Evolutionary conservation across 92 coral and sea anemone species (phyloP), one percentile per base, ranked within the genome.

Genomic region (Anthopleura xanthogrammica): DNA sequence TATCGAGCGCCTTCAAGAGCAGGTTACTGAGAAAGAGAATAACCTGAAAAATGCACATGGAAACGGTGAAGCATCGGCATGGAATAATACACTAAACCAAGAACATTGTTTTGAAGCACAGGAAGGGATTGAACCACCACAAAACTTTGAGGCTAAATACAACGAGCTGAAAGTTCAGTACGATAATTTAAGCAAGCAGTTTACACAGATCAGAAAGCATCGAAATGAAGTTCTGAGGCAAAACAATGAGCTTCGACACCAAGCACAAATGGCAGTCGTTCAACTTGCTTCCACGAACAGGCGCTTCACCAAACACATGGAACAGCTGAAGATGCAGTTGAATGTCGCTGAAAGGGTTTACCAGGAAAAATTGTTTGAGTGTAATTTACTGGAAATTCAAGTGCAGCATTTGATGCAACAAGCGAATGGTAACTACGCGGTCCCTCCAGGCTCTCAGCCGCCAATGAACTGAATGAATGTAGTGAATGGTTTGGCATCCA

Each of bases 221-320:
- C 93, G 99, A 72, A 96, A 96, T 89, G 96, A 95, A 43, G 89
- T 96, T 6, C 83, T 96, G 48, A 94, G 99, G 0, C 98, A 96
- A 76, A 96, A 96, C 81, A 92, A 93, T 77, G 98, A 95, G 82
- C 88, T 94, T 29, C 91, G 90, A 50, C 95, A 93, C 56, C 99
- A 96, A 43, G 96, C 93, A 82, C 97, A 95, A 70, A 96, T 96
- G 99, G 99, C 99, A 48, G 91, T 92, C 2, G 86, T 93, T 50
- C 99, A 96, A 75, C 89, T 96, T 19, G 98, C 99, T 2, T 87
- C 95, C 85, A 90, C 96, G 14, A 96, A 96, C 91, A 90, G 92
- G 79, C 93, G 97, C 79, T 96, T 96, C 79, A 90, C 91, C 66
- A 91, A 89, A 52, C 99, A 96, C 72, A 95, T 96, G 90, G 98